Base-by-base conservation (phyloP, 1,140 invertebrate species). In the Sweltsa coloradensis region DNA sequence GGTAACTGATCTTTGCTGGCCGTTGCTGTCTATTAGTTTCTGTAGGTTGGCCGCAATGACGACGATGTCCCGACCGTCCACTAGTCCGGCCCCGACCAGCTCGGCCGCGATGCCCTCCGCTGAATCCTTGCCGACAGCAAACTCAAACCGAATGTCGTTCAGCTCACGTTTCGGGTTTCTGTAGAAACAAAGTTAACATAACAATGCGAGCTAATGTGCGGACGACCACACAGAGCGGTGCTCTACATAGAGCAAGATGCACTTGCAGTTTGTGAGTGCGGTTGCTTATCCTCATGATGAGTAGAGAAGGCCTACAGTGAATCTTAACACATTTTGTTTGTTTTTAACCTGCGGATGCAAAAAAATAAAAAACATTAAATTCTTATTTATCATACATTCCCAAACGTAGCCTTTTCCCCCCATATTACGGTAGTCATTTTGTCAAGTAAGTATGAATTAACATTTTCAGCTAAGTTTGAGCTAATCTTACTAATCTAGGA, bases 81-180 rank as follows among this genome's bases (percentile, higher is more conserved):
- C 90, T 14, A 98, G 70, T 5, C 93, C 91, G 18, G 94, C 94
- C 41, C 87, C 86, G 11, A 97, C 90, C 50, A 98, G 67, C 69
- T 98, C 94, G 7, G 82, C 74, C 3, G 94, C 90, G 47, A 97
- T 95, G 34, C 92, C 92, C 66, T 96, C 89, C 0, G 92, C 81
- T 0, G 88, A 89, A 65, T 98, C 94, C 66, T 89, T 82, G 2
- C 88, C 89, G 11, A 85, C 78, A 3, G 85, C 81, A 65, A 90
- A 99, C 63, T 98, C 92, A 66, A 98, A 98, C 55, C 92, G 78
- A 53, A 98, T 99, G 61, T 99, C 95, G 66, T 98, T 97, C 27
- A 98, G 66, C 67, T 97, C 94, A 47, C 85, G 72, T 54, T 82
- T 84, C 34, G 84, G 74, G 69, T 98, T 97, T 53, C 88, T 84